phyloP scores from a whole-genome alignment of 2,797 vertebrate species.

The Macropus fuliginosus region DNA sequence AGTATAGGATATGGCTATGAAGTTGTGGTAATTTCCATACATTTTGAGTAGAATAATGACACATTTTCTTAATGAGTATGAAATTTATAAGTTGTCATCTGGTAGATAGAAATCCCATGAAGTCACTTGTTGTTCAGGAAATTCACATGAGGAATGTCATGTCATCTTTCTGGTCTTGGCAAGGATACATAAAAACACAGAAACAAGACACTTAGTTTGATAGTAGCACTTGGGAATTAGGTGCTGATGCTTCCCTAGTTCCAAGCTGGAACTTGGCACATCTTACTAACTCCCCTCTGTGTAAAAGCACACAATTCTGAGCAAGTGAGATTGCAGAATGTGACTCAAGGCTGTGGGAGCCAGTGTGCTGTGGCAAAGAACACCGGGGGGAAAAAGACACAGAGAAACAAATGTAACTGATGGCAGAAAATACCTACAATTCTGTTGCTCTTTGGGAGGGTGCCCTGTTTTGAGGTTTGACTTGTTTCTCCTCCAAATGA shows the following conservation, averaged over 20 bases:
- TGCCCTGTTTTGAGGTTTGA: not conserved
- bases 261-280: slow-evolving; percentile 57
- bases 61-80: slow-evolving; percentile 61
- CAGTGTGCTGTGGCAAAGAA: slow-evolving; percentile 4
- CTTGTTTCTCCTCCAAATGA: not conserved
- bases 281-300: slow-evolving; percentile 41
- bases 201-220: slow-evolving; percentile 46
- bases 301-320: slow-evolving; percentile 30
- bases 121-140: slow-evolving; percentile 35
- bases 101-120: not conserved
- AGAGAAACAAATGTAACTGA: not conserved
- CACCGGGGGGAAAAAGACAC: not conserved
- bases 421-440: not conserved
- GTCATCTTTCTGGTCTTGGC: slow-evolving; percentile 47
- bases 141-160: slow-evolving; percentile 52
- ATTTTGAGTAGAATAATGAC: slow-evolving; percentile 25
- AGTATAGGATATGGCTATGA: not conserved
- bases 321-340: slow-evolving; percentile 6
- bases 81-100: slow-evolving; percentile 39
- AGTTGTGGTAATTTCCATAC: slow-evolving; percentile 37
- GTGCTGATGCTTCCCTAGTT: slow-evolving; percentile 57
- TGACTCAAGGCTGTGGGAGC: slow-evolving; percentile 12
- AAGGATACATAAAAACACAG: slow-evolving; percentile 45
- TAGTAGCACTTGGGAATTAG: slow-evolving; percentile 71
- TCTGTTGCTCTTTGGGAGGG: slow-evolving; percentile 2